These are phyloP conservation scores for Stomorhina lunata DNA, from an alignment of 2,888 invertebrate species.

Conservation along the genomic window DNA sequence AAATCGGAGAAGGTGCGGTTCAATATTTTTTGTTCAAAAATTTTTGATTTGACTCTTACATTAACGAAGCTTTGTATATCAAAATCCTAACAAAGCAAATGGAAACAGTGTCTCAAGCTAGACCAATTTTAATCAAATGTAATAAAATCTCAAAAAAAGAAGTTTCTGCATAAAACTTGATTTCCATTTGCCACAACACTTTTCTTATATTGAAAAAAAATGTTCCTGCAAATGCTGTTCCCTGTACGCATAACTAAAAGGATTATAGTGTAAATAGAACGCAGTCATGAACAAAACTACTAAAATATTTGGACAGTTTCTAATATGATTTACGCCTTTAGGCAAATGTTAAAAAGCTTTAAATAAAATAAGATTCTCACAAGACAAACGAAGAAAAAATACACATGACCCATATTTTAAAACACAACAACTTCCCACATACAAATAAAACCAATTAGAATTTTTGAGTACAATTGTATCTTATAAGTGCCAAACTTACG, in stretches of 20 bases:
- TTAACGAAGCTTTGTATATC: too few species aligned
- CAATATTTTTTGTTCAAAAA: too few species aligned
- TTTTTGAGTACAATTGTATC: background rate
- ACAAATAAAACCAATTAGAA: slow-evolving; percentile 29
- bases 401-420: slow-evolving; percentile 30
- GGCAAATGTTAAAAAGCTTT: background rate
- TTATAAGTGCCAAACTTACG: slow-evolving; percentile 9
- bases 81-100: background rate
- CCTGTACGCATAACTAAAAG: background rate
- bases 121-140: background rate
- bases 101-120: background rate
- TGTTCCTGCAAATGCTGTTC: background rate
- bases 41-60: too few species aligned
- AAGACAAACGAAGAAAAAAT: background rate
- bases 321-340: slow-evolving; percentile 12
- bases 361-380: background rate
- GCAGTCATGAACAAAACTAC: background rate
- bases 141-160: background rate
- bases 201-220: too few species aligned
- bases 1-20: too few species aligned
- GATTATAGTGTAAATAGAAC: background rate
- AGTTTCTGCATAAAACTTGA: background rate
- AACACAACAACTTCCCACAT: slow-evolving; percentile 17
- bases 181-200: background rate
- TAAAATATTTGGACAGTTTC: background rate